phyloP scores from a whole-genome alignment of 1,140 invertebrate genomes.

The Oryzaephilus surinamensis region DNA sequence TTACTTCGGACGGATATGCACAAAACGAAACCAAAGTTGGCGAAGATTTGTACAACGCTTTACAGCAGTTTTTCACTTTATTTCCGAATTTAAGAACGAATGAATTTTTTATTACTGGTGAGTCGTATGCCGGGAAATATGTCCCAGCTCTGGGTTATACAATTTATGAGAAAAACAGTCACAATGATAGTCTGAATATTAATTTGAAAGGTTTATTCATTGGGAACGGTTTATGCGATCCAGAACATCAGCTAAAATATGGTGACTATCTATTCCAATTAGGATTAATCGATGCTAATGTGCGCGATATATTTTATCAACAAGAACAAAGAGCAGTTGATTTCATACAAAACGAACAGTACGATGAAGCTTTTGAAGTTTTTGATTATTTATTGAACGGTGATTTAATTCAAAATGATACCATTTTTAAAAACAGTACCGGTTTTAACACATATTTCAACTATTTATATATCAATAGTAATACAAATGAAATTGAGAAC shows the following conservation, averaged over 20 bases:
- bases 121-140: conserved; percentile 79
- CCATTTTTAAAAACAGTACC: conserved; percentile 55
- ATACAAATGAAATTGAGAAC: conserved; percentile 24
- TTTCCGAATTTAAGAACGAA: conserved; percentile 57
- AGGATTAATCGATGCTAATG: conserved; percentile 60
- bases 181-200: conserved; percentile 44
- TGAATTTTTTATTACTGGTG: conserved; percentile 66
- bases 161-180: conserved; percentile 56
- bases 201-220: conserved; percentile 68
- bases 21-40: conserved; percentile 56
- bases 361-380: conserved; percentile 47
- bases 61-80: conserved; percentile 61
- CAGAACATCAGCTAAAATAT: conserved; percentile 63
- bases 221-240: conserved; percentile 75
- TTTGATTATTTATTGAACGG: conserved; percentile 58
- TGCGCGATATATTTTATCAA: conserved; percentile 43
- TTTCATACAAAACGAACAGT: conserved; percentile 52
- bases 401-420: conserved; percentile 41
- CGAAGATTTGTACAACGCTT: conserved; percentile 49
- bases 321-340: conserved; percentile 45
- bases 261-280: conserved; percentile 60
- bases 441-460: conserved; percentile 58
- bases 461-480: conserved; percentile 44
- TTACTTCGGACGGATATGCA: conserved; percentile 52
- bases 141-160: conserved; percentile 64